A percentile compares a stretch with the other conserved stretches of the same genome.
Conservation (phyloP, 2,113 vertebrate genomes). For the Cyphomyrus discorhynchus region DNA sequence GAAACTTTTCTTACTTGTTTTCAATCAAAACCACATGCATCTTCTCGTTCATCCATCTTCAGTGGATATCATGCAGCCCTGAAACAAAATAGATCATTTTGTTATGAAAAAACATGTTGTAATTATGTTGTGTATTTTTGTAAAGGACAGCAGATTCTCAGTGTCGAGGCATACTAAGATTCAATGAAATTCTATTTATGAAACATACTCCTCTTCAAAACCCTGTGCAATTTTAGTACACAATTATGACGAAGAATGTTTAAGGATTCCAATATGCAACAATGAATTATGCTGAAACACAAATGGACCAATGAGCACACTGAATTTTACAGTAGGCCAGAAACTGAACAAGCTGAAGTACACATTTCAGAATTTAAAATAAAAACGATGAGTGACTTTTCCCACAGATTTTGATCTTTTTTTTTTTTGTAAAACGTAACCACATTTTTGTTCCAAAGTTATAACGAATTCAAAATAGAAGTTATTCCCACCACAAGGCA, state of each 20-base stretch:
- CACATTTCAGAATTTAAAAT: background rate
- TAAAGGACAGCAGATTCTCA: background rate
- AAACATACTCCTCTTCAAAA: background rate
- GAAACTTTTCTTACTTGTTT: conserved; percentile 8
- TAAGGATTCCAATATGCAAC: background rate
- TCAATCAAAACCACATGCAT: background rate
- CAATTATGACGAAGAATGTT: background rate
- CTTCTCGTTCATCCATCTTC: background rate
- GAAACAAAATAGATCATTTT: background rate
- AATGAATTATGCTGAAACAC: background rate
- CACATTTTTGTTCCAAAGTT: background rate
- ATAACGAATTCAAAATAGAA: background rate
- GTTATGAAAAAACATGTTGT: background rate
- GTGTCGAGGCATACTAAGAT: background rate
- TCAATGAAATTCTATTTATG: background rate
- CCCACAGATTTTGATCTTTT: background rate
- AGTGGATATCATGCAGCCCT: background rate
- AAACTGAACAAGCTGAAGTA: background rate
- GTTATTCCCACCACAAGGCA: background rate
- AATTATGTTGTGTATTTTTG: too few species aligned
- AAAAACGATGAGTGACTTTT: background rate
- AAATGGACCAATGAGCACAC: background rate
- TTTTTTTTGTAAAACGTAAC: background rate
- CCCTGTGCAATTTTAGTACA: background rate
- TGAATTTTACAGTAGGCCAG: background rate